Percentiles rank a stretch among this genome's conserved stretches.
phyloP scores from a whole-genome alignment of 2,888 invertebrate species.

The Epinotia ramella region DNA sequence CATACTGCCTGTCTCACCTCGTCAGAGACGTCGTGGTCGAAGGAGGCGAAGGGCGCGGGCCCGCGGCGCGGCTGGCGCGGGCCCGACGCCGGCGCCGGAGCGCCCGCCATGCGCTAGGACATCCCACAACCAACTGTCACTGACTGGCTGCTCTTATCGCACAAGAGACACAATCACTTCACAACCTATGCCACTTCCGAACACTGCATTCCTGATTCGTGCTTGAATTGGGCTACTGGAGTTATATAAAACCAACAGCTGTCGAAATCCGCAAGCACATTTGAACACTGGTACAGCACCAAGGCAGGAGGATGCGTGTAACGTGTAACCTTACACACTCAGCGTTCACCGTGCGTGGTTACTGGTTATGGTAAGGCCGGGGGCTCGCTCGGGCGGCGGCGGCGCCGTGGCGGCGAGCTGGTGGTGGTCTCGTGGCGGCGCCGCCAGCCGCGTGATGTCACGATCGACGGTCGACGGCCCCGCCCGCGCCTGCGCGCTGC shows the following conservation, averaged over 20 bases:
- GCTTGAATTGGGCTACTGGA: neutral
- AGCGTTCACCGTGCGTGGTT: neutral
- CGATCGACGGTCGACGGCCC: constrained; percentile 45
- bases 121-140: constrained; percentile 6
- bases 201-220: constrained; percentile 25
- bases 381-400: constrained; percentile 31
- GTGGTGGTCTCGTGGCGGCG: constrained; percentile 33
- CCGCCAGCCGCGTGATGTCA: constrained; percentile 33
- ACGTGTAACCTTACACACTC: neutral
- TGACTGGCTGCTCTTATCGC: neutral
- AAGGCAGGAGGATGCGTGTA: constrained; percentile 1
- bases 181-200: neutral
- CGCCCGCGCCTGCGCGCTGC: constrained; percentile 44
- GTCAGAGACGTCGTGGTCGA: constrained; percentile 94
- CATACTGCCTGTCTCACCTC: constrained; percentile 89
- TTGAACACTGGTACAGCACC: constrained; percentile 11
- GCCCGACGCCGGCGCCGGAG: constrained; percentile 53
- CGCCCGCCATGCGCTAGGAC: constrained; percentile 50
- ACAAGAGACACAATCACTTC: constrained; percentile 8
- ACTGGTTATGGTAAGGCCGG: neutral
- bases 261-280: constrained; percentile 17
- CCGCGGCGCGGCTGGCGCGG: constrained; percentile 91
- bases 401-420: constrained; percentile 42
- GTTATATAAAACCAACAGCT: constrained; percentile 33
- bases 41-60: constrained; percentile 97